Percentiles rank a stretch among this genome's conserved stretches.
Evolutionary conservation across 1,140 invertebrate genomes (phyloP).

Genomic region (Aphelinus atriplicis): DNA sequence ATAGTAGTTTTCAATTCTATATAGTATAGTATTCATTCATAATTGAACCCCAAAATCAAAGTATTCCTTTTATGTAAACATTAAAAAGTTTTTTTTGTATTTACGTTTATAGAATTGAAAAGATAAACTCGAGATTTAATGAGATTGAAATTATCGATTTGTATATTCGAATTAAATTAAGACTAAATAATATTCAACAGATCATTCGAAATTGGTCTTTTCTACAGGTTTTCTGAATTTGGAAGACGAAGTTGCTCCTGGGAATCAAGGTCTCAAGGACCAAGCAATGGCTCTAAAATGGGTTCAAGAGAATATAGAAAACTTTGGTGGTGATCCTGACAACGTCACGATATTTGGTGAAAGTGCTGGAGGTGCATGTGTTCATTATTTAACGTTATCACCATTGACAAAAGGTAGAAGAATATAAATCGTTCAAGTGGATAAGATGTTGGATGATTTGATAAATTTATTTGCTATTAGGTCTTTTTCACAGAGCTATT

Average conservation of each 20-base stretch:
- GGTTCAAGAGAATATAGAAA: conserved; percentile 69
- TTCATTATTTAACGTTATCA: conserved; percentile 45
- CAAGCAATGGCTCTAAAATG: conserved; percentile 56
- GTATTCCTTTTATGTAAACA: too few species aligned
- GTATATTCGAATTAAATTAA: too few species aligned
- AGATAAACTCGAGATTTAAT: too few species aligned
- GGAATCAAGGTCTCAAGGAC: conserved; percentile 67
- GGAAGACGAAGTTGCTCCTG: conserved; percentile 47
- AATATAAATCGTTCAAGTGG: background rate
- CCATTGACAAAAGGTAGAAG: conserved; percentile 41
- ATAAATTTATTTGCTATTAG: background rate
- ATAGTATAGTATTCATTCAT: too few species aligned
- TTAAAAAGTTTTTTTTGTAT: too few species aligned
- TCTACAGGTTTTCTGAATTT: conserved; percentile 43
- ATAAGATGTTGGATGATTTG: background rate
- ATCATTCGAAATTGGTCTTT: background rate
- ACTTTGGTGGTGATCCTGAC: conserved; percentile 71
- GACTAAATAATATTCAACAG: background rate
- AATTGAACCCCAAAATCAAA: too few species aligned
- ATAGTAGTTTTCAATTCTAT: too few species aligned
- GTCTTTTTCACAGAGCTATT: conserved; percentile 26
- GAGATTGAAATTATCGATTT: too few species aligned
- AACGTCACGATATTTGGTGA: conserved; percentile 74
- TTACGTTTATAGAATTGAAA: too few species aligned
- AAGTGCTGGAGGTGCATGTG: conserved; percentile 64